phyloP scores from a whole-genome alignment of 1,140 invertebrate species.

The Streblospio benedicti region DNA sequence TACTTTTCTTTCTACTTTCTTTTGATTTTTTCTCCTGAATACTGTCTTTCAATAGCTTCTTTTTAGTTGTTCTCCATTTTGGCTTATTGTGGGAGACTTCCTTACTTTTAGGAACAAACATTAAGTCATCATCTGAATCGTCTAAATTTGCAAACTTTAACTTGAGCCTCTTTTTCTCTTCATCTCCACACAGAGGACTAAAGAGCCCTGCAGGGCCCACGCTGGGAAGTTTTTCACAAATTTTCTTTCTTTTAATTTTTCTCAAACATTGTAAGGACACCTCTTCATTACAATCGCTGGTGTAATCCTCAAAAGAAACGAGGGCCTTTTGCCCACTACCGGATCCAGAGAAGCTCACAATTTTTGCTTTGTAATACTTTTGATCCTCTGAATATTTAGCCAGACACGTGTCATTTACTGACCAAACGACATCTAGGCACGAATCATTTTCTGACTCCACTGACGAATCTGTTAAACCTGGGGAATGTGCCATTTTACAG shows the following conservation, averaged over 20 bases:
- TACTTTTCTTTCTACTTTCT: neutral
- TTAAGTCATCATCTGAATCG: neutral
- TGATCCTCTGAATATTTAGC: conserved; percentile 28
- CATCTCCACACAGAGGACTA: conserved; percentile 13
- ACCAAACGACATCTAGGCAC: conserved; percentile 32
- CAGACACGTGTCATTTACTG: conserved; percentile 27
- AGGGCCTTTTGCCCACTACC: conserved; percentile 16
- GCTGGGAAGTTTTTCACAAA: neutral
- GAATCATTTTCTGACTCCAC: no score
- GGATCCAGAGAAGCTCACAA: conserved; percentile 18
- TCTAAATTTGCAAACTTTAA: neutral
- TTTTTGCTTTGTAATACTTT: conserved; percentile 25
- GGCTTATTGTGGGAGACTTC: neutral
- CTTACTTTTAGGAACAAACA: no score
- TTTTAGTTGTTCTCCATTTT: neutral
- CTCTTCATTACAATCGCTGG: conserved; percentile 27
- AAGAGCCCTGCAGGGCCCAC: neutral
- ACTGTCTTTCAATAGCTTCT: neutral
- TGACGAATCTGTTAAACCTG: no score
- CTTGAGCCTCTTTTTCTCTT: conserved; percentile 9
- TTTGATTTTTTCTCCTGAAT: neutral
- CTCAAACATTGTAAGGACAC: conserved; percentile 17
- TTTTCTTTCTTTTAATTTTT: conserved; percentile 14
- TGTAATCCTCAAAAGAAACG: conserved; percentile 29
- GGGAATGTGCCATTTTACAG: no score